These are phyloP conservation scores for Axis porcinus DNA, from an alignment of 2,113 vertebrate species.

Conservation along the genomic window DNA sequence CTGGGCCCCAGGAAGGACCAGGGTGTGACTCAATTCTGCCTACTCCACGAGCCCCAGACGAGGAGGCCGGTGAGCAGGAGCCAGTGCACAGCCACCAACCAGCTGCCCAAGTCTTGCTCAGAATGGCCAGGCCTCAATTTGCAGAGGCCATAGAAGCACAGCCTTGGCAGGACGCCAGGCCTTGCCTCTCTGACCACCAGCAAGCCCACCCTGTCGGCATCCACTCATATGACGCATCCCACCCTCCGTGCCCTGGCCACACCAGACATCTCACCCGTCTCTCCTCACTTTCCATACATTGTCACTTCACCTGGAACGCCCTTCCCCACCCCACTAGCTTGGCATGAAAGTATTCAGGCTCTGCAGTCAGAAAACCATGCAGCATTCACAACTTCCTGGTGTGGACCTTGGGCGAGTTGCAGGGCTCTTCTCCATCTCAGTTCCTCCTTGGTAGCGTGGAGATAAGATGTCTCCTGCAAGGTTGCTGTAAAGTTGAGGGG, in stretches of 20 bases:
- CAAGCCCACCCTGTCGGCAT: not conserved
- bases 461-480: not conserved
- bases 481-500: too few species aligned
- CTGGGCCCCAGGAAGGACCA: not conserved
- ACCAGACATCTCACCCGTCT: not conserved
- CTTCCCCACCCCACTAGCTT: not conserved
- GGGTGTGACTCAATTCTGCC: slow-evolving; percentile 46
- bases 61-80: not conserved
- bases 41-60: not conserved
- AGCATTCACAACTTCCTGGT: not conserved
- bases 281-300: not conserved
- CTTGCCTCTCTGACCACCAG: not conserved
- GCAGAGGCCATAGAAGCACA: not conserved
- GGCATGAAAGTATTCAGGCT: not conserved
- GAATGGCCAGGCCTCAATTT: not conserved
- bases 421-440: not conserved
- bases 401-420: not conserved
- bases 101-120: not conserved
- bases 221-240: not conserved
- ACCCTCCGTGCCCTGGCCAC: not conserved
- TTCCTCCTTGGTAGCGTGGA: not conserved
- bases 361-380: not conserved
- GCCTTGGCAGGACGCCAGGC: not conserved
- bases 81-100: not conserved
- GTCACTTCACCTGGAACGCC: accelerated